These are phyloP conservation scores for Enteromius viviparus DNA, from an alignment of 2,797 vertebrate genomes.

Conservation along the genomic window DNA sequence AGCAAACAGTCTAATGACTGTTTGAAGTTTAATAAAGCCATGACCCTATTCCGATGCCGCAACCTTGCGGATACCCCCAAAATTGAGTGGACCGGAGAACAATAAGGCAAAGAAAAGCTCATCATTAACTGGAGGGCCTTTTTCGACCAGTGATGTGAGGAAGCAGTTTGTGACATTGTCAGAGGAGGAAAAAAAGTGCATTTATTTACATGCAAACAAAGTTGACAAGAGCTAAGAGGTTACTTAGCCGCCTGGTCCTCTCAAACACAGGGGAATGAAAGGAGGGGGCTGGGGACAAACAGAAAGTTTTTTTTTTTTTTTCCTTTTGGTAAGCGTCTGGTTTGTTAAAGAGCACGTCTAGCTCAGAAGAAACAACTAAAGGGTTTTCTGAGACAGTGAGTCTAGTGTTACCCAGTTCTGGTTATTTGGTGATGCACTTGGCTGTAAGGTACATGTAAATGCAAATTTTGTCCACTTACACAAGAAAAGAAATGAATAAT, in stretches of 20 bases:
- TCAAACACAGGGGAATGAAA: slow-evolving; percentile 32
- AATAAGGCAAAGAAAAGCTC: slow-evolving; percentile 56
- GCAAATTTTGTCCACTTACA: not conserved
- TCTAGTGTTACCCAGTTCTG: slow-evolving; percentile 51
- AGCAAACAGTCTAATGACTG: slow-evolving; percentile 86
- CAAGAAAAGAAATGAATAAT: not conserved
- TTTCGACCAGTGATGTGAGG: slow-evolving; percentile 55
- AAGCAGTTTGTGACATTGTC: slow-evolving; percentile 63
- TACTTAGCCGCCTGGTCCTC: slow-evolving; percentile 43
- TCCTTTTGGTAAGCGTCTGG: slow-evolving; percentile 25
- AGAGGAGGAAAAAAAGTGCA: slow-evolving; percentile 44
- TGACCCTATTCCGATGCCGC: slow-evolving; percentile 81
- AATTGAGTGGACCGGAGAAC: slow-evolving; percentile 59
- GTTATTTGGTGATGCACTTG: slow-evolving; percentile 3
- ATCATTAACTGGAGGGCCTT: slow-evolving; percentile 60
- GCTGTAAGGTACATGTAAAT: not conserved
- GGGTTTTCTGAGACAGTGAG: slow-evolving; percentile 45
- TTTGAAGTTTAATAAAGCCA: slow-evolving; percentile 89
- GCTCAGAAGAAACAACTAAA: slow-evolving; percentile 51
- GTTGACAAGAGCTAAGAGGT: slow-evolving; percentile 52
- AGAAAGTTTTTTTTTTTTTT: slow-evolving; percentile 13
- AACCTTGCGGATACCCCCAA: slow-evolving; percentile 78
- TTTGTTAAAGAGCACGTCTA: slow-evolving; percentile 54
- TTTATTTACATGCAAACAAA: slow-evolving; percentile 63
- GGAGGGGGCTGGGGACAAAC: slow-evolving; percentile 38